A percentile compares a stretch with the other conserved stretches of the same genome.
Evolutionary conservation across 2,888 invertebrate genomes (phyloP).

Genomic region (Parnassius mnemosyne): DNA sequence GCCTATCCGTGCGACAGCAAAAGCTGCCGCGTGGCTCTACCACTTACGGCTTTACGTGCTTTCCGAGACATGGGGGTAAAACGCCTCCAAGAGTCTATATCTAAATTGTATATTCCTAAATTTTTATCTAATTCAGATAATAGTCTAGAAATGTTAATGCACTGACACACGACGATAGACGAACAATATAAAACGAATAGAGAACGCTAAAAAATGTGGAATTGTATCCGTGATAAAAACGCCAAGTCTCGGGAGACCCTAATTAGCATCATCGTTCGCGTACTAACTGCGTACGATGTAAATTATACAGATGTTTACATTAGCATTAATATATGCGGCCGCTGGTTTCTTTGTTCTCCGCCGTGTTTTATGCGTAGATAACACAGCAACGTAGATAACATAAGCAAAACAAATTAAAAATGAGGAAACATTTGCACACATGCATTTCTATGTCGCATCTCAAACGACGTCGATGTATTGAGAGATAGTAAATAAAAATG

Average conservation of each 20-base stretch:
- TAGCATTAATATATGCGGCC: constrained; percentile 21
- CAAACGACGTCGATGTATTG: background rate
- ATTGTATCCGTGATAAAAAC: constrained; percentile 1
- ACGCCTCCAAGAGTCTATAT: no score
- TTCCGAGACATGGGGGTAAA: no score
- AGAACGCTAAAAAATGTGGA: no score
- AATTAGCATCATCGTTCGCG: constrained; percentile 15
- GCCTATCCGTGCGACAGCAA: no score
- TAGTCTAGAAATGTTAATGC: no score
- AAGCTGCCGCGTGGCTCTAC: no score
- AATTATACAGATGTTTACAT: constrained; percentile 26
- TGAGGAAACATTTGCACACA: constrained; percentile 10
- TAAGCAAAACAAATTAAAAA: constrained; percentile 6
- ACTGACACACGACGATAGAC: no score
- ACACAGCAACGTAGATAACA: constrained; percentile 5
- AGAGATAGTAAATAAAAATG: no score
- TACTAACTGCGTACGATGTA: constrained; percentile 19
- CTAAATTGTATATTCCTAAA: no score
- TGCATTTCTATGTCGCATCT: background rate
- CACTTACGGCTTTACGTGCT: no score
- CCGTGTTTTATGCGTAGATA: constrained; percentile 14
- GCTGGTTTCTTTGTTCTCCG: constrained; percentile 21
- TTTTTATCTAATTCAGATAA: no score
- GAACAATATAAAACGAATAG: no score
- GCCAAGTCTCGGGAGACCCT: constrained; percentile 1